phyloP scores from a whole-genome alignment of 2,797 vertebrate species.

The Oreochromis mossambicus region DNA sequence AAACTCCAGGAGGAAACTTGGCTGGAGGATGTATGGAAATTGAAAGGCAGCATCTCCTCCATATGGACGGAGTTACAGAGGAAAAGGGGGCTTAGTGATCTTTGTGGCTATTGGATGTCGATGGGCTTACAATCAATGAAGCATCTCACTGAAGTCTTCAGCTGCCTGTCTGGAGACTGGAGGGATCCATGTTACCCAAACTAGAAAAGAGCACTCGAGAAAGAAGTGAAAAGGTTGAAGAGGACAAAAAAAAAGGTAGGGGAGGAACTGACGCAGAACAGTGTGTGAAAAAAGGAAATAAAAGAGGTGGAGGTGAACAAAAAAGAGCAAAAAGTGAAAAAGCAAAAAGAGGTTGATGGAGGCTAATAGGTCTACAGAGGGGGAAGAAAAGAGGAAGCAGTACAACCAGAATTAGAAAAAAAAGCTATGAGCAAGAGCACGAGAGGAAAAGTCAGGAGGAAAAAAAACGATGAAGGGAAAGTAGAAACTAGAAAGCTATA shows the following conservation, averaged over 20 bases:
- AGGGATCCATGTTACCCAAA: constrained; percentile 23
- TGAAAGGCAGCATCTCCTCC: constrained; percentile 9
- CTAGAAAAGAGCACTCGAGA: not conserved
- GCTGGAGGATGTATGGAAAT: constrained; percentile 19
- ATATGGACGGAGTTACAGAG: constrained; percentile 36
- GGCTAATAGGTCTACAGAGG: not conserved
- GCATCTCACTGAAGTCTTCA: constrained; percentile 38
- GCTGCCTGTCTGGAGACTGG: constrained; percentile 50
- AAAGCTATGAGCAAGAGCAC: not conserved
- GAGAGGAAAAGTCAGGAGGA: not conserved
- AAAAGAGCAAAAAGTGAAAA: not conserved
- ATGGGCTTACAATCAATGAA: constrained; percentile 50
- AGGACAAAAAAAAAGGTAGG: not conserved
- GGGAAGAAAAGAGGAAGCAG: not conserved
- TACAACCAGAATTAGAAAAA: not conserved
- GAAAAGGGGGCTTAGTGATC: constrained; percentile 26
- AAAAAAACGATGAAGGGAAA: not conserved
- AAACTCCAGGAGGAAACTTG: not conserved
- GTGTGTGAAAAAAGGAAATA: not conserved
- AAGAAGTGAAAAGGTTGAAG: not conserved
- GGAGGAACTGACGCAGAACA: not conserved
- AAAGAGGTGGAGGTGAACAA: not conserved
- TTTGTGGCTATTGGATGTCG: constrained; percentile 37
- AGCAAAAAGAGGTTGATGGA: not conserved
- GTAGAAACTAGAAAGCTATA: constrained; percentile 22